Conservation (phyloP, 2,797 vertebrate species). For the Acestrorhynchus altus region DNA sequence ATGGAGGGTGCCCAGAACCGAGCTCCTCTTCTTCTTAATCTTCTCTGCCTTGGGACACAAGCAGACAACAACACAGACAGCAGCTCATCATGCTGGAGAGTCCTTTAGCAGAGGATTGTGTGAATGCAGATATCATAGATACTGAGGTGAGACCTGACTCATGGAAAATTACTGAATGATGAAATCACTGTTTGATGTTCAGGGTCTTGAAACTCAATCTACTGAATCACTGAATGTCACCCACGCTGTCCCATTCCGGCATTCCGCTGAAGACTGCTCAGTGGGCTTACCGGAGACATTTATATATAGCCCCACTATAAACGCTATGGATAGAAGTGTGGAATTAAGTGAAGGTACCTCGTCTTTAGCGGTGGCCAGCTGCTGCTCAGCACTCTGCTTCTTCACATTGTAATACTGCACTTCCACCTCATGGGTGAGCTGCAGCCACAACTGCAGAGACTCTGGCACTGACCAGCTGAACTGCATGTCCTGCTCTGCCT, state of each 20-base stretch:
- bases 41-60: conserved; percentile 86
- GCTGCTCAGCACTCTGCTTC: conserved; percentile 93
- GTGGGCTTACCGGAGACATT: too few relatives aligned
- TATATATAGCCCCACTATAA: too few relatives aligned
- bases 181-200: too few relatives aligned
- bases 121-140: neutral
- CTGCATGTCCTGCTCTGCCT: conserved; percentile 93
- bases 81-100: neutral
- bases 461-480: conserved; percentile 90
- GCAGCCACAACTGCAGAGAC: conserved; percentile 94
- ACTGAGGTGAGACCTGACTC: neutral
- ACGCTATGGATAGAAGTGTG: neutral
- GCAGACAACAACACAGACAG: neutral
- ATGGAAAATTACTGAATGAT: too few relatives aligned
- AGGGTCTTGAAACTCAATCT: too few relatives aligned
- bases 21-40: conserved; percentile 97
- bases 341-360: conserved; percentile 81
- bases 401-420: conserved; percentile 98
- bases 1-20: conserved; percentile 94
- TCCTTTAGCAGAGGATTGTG: neutral
- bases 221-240: too few relatives aligned
- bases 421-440: conserved; percentile 96
- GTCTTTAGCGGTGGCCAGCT: conserved; percentile 90
- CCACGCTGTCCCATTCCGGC: too few relatives aligned
- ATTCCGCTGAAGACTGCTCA: too few relatives aligned